Percentiles rank a stretch among this genome's conserved stretches.
phyloP scores from a whole-genome alignment of 2,888 invertebrate species.

The Drosophila niveifrons region DNA sequence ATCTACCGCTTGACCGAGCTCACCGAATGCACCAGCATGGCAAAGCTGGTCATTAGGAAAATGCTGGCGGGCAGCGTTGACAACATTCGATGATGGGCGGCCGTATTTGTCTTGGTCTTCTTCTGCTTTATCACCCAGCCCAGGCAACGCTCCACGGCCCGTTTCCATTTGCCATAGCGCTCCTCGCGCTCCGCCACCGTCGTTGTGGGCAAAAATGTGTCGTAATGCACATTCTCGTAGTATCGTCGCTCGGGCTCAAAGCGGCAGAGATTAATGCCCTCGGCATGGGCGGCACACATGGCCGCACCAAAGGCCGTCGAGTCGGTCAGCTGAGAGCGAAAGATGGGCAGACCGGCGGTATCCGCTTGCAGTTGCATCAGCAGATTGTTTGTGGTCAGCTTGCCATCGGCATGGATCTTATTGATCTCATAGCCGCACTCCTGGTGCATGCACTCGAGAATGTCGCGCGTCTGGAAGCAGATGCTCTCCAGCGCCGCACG shows the following conservation, averaged over 20 bases:
- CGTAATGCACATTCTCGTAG: conserved; percentile 86
- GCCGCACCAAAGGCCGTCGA: conserved; percentile 97
- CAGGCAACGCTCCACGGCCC: conserved; percentile 96
- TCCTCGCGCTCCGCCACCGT: conserved; percentile 92
- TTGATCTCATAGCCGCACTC: conserved; percentile 94
- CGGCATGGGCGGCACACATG: conserved; percentile 94
- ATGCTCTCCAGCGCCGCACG: conserved; percentile 97
- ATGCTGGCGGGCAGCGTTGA: conserved; percentile 92
- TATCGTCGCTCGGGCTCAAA: conserved; percentile 87
- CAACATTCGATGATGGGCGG: conserved; percentile 91
- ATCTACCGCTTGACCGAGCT: conserved; percentile 40
- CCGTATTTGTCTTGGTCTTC: conserved; percentile 92
- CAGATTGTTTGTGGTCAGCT: conserved; percentile 94
- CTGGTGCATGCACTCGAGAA: conserved; percentile 96
- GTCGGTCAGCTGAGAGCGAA: conserved; percentile 93
- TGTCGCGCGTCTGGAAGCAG: conserved; percentile 97
- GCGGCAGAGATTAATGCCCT: conserved; percentile 90
- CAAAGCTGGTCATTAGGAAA: conserved; percentile 91
- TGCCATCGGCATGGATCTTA: conserved; percentile 96
- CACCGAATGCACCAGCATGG: conserved; percentile 86
- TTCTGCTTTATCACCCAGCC: conserved; percentile 93
- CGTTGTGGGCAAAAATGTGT: conserved; percentile 93
- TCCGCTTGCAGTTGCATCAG: conserved; percentile 99
- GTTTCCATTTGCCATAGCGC: conserved; percentile 96
- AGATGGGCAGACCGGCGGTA: conserved; percentile 95